Base-by-base conservation (phyloP, 2,888 invertebrate genomes). In the Volucella inflata region DNA sequence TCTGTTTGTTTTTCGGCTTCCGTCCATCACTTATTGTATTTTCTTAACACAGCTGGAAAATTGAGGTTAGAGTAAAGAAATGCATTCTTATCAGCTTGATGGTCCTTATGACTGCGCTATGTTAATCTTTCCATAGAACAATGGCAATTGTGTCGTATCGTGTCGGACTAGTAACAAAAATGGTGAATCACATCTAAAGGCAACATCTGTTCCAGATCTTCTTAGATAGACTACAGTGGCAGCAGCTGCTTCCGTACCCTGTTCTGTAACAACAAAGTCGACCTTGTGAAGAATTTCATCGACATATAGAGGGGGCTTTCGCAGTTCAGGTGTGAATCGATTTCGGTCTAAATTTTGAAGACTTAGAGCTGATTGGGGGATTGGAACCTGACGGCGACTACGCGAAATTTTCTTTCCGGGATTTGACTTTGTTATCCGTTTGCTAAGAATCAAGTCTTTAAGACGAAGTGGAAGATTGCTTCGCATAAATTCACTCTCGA, bases 131-230 rank as follows among this genome's bases (percentile, higher is more conserved):
- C 95, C 95, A 94, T 95, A 95, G 90, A 96, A 96, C 65, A 95
- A 90, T 10, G 95, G 93, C 3, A 94, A 89, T 87, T 94, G 94
- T 6, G 95, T 94, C 4, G 93, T 91, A 88, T 95, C 94, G 88
- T 95, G 94, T 87, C 95, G 93, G 80, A 96, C 94, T 88, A 95
- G 93, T 88, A 96, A 94, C 42, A 95, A 89, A 89, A 95, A 96
- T 0, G 96, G 96, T 60, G 94, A 93, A 88, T 96, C 94, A 3
- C 94, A 94, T 57, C 93, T 91, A 83, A 92, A 91, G 2, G 90
- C 76, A 0, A 93, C 90, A 88, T 93, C 92, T 9, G 93, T 93
- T 0, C 94, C 94, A 50, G 93, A 93, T 80, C 94, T 92, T 8
- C 93, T 92, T 17, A 95, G 88, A 65, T 93, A 91, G 0, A 94